Percentiles rank a stretch among this genome's conserved stretches.
Evolutionary conservation across 2,113 vertebrate species (phyloP).

Genomic region (Albula goreensis): DNA sequence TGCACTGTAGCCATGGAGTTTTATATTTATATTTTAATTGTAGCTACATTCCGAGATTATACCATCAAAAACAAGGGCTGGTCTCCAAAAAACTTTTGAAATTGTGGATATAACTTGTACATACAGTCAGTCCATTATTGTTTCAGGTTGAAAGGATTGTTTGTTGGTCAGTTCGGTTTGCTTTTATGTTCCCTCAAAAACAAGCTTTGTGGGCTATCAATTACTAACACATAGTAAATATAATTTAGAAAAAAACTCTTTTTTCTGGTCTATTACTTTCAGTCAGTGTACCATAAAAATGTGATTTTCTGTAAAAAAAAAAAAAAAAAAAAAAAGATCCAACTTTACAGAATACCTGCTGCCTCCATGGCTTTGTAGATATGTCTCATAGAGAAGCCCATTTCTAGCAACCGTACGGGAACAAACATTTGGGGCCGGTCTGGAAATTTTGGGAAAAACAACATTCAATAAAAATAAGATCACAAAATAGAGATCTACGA

Average conservation of each 20-base stretch:
- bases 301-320: neutral
- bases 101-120: too few relatives aligned
- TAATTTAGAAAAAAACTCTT: too few relatives aligned
- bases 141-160: too few relatives aligned
- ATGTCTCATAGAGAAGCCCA: constrained; percentile 80
- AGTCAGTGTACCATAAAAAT: neutral
- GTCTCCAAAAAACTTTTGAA: too few relatives aligned
- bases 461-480: constrained; percentile 23
- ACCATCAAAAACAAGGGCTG: too few relatives aligned
- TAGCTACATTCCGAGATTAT: neutral
- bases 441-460: constrained; percentile 46
- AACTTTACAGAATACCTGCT: constrained; percentile 64
- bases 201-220: too few relatives aligned
- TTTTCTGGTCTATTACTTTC: neutral
- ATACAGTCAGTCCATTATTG: too few relatives aligned
- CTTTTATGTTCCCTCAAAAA: too few relatives aligned
- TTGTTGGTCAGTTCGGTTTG: too few relatives aligned
- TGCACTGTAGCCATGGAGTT: neutral
- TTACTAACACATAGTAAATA: too few relatives aligned
- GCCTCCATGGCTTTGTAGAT: constrained; percentile 79
- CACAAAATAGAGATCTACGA: neutral
- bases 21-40: neutral
- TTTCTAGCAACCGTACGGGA: constrained; percentile 77
- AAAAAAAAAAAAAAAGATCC: neutral
- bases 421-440: constrained; percentile 76